Base-by-base conservation (phyloP, 2,888 invertebrate genomes). In the Cephus pygmeus region DNA sequence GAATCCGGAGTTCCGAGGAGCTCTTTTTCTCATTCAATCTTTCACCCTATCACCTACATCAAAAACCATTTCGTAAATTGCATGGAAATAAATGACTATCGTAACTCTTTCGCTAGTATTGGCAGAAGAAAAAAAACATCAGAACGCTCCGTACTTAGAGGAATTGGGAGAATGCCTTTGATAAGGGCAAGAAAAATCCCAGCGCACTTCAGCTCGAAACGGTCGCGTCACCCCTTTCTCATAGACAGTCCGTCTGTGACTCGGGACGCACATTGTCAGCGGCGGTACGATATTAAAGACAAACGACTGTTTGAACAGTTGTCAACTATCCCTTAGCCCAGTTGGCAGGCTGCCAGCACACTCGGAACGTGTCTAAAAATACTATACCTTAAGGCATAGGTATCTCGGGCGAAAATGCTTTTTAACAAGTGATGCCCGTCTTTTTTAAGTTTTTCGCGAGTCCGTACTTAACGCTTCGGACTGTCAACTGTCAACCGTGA, bases 231-330 rank as follows among this genome's bases (percentile, higher is more conserved):
- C n/a, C 69, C 35, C 56, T 6, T 15, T n/a, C 69, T 56, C 75
- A 23, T n/a, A 23, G 23, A 23, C 56, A 15, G 56, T 56, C 56
- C 9, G 15, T 23, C 56, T 9, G 40, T 40, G 56, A 56, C 9
- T 56, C 56, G 6, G 23, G 56, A 56, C 56, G 23, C 56, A 9
- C 12, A 73, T 76, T 77, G 77, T 56, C 73, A 78, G 40, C 76
- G 69, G 76, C 81, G 83, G 81, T 23, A 56, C 0, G 56, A 56
- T 15, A 34, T 71, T 23, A 83, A 85, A 86, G 85, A 86, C 84
- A 85, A 87, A 86, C 86, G 86, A 87, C 84, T 84, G 85, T 87
- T 87, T 87, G 84, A 85, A 85, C 84, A 84, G 83, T 83, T 84
- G 84, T 87, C 83, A 85, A 86, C 84, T 82, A 83, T 85, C 85